Evolutionary conservation across 2,888 invertebrate species (phyloP).

Genomic region (Plagiodera versicolora): DNA sequence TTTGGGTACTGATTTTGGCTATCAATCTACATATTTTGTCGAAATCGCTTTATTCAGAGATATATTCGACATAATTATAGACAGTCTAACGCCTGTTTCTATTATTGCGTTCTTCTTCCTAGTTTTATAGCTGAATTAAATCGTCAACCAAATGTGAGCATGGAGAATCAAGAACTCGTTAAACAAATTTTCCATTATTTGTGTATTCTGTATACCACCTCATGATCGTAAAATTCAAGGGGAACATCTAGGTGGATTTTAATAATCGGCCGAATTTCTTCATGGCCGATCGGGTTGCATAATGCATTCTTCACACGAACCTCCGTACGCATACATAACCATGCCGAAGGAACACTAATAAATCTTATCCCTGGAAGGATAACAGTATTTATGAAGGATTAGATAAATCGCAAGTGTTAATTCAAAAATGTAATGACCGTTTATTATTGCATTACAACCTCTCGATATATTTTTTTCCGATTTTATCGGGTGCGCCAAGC

Average conservation of each 20-base stretch:
- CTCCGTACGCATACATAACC: not conserved
- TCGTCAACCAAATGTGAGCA: no score
- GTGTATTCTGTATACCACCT: no score
- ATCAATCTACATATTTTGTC: no score
- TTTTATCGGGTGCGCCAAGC: conserved; percentile 29
- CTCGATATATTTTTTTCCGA: conserved; percentile 28
- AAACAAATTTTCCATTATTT: no score
- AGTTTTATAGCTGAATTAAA: no score
- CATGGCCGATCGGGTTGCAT: not conserved
- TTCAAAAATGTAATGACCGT: conserved; percentile 30
- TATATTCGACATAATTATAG: no score
- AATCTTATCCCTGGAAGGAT: not conserved
- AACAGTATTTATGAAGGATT: conserved; percentile 11
- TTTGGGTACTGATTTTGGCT: no score
- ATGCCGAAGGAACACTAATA: not conserved
- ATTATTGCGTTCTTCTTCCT: no score
- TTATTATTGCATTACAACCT: conserved; percentile 30
- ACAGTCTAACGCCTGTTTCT: no score
- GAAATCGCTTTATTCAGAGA: no score
- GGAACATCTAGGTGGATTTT: not conserved
- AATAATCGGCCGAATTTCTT: not conserved
- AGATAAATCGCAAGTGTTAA: conserved; percentile 29
- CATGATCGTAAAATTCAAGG: no score
- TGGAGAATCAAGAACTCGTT: no score
- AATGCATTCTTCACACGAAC: not conserved